phyloP scores from a whole-genome alignment of 2,888 invertebrate species.

The Physocephala rufipes region DNA sequence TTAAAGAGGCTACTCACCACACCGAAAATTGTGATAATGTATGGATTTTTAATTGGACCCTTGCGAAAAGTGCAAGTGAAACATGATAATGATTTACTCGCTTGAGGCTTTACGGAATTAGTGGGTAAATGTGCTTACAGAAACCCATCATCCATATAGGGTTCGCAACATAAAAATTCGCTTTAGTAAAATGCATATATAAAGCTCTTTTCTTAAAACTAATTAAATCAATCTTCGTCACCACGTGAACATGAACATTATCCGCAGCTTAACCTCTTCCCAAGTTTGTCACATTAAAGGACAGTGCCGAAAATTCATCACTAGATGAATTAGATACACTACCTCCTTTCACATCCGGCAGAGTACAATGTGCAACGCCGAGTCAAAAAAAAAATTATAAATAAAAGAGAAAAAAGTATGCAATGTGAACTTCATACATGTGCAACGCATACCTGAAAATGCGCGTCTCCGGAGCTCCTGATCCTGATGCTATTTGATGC shows the following conservation, averaged over 20 bases:
- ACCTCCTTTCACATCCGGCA: too few relatives aligned
- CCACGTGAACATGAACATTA: too few relatives aligned
- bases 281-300: constrained; percentile 24
- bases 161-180: constrained; percentile 20
- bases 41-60: not conserved
- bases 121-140: not conserved
- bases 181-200: not conserved
- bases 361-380: not conserved
- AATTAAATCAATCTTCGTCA: constrained; percentile 8
- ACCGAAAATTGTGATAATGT: too few relatives aligned
- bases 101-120: not conserved
- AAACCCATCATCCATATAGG: not conserved
- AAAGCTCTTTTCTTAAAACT: not conserved
- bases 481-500: not conserved
- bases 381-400: not conserved
- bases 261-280: too few relatives aligned
- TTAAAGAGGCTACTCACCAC: too few relatives aligned
- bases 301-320: not conserved
- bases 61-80: too few relatives aligned
- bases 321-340: too few relatives aligned
- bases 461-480: constrained; percentile 21
- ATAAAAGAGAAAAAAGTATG: constrained; percentile 4
- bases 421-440: constrained; percentile 15
- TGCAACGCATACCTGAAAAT: not conserved
- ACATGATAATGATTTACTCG: not conserved